A percentile compares a stretch with the other conserved stretches of the same genome.
These are phyloP conservation scores for Trematomus bernacchii DNA, from an alignment of 2,797 vertebrate genomes.

Conservation along the genomic window DNA sequence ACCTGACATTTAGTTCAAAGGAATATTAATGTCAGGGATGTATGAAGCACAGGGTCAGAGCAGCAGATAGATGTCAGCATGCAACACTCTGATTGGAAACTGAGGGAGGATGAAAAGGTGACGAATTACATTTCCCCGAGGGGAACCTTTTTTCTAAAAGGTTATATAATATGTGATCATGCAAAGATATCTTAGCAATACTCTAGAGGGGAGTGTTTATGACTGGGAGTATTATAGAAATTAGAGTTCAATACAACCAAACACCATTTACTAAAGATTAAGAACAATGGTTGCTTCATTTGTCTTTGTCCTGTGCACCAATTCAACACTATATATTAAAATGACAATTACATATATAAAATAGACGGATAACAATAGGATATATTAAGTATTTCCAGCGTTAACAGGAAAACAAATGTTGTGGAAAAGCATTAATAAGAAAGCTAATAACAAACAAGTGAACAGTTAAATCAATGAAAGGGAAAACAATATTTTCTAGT, in stretches of 20 bases:
- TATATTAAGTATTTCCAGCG: neutral
- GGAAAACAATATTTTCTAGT: too few species aligned
- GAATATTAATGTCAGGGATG: conserved; percentile 64
- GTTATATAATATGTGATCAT: conserved; percentile 5
- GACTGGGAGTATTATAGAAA: neutral
- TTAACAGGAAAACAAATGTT: neutral
- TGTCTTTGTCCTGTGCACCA: too few species aligned
- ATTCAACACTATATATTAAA: neutral
- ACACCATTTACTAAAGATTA: neutral
- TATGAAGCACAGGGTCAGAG: conserved; percentile 46
- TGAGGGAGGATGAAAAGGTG: conserved; percentile 51
- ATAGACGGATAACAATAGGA: neutral
- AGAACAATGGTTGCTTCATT: too few species aligned
- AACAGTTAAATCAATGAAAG: neutral
- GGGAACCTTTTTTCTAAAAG: conserved; percentile 13
- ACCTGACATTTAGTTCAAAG: conserved; percentile 76
- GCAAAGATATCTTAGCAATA: conserved; percentile 2
- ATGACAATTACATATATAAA: neutral
- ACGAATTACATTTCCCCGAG: conserved; percentile 41
- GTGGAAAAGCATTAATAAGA: neutral
- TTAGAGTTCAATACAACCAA: neutral
- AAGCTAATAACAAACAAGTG: neutral
- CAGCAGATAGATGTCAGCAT: conserved; percentile 44
- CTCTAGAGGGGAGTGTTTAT: neutral
- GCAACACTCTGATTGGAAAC: conserved; percentile 40